These are phyloP conservation scores for Ophonus ardosiacus DNA, from an alignment of 2,888 invertebrate genomes.

Conservation along the genomic window DNA sequence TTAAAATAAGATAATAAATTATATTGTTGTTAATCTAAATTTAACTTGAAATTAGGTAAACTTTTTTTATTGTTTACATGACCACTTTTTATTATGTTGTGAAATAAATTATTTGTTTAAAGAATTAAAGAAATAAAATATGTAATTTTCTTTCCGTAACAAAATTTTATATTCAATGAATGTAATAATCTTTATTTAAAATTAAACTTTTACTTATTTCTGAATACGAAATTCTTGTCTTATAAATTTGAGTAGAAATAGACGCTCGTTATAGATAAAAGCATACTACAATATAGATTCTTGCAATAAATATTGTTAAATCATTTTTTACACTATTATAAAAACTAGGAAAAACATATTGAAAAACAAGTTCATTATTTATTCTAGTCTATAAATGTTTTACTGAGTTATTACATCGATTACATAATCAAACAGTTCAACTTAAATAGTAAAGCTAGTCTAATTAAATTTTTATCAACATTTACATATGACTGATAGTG, in stretches of 20 bases:
- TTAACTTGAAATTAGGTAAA: not conserved
- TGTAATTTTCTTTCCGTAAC: not conserved
- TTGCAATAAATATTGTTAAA: no score
- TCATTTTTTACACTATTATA: no score
- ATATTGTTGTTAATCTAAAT: not conserved
- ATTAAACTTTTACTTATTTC: no score
- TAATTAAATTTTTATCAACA: not conserved
- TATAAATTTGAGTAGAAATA: no score
- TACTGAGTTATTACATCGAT: not conserved
- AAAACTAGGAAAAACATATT: no score
- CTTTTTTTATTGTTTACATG: not conserved
- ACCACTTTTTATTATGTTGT: not conserved
- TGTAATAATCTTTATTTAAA: no score
- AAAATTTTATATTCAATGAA: no score
- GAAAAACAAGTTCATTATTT: not conserved
- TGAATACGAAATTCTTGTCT: no score
- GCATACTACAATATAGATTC: no score
- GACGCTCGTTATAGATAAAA: no score
- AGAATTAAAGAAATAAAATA: not conserved
- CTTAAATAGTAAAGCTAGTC: not conserved
- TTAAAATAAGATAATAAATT: not conserved
- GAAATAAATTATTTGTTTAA: not conserved
- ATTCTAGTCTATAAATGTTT: not conserved
- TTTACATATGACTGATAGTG: not conserved
- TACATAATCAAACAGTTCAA: not conserved